These are phyloP conservation scores for Gallinago nigripennis DNA, from an alignment of 2,797 vertebrate genomes.

Conservation along the genomic window DNA sequence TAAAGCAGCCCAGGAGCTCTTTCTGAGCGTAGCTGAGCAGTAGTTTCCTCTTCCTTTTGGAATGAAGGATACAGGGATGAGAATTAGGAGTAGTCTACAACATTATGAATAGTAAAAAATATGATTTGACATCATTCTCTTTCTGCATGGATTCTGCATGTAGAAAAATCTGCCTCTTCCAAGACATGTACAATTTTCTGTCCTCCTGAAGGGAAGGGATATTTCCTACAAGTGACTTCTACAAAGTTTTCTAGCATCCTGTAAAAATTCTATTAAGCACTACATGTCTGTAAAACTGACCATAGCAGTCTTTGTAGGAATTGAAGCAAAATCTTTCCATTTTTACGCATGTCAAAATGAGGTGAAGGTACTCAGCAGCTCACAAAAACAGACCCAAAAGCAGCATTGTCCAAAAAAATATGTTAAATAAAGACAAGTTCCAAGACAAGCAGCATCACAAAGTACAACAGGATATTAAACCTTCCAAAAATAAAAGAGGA, in stretches of 20 bases:
- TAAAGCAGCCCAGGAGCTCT: not conserved
- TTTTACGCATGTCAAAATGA: not conserved
- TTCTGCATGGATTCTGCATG: not conserved
- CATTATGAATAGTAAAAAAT: not conserved
- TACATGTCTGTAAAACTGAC: not conserved
- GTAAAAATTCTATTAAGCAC: not conserved
- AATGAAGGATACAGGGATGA: not conserved
- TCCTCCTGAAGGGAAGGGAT: not conserved
- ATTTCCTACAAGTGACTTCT: not conserved
- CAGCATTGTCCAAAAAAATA: not conserved
- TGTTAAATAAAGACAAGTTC: not conserved
- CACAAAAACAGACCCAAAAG: slow-evolving; percentile 11
- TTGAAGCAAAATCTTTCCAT: not conserved
- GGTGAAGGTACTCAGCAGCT: slow-evolving; percentile 20
- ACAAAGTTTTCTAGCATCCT: not conserved
- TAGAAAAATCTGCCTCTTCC: not conserved
- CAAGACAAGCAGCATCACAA: not conserved
- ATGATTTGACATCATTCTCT: not conserved
- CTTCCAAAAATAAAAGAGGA: not conserved
- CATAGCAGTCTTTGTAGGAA: not conserved
- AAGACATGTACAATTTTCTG: not conserved
- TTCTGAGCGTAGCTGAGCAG: not conserved
- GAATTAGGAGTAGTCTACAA: not conserved
- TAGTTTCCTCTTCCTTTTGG: not conserved
- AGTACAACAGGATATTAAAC: not conserved